phyloP scores from a whole-genome alignment of 2,797 vertebrate species.

The Gallinago stenura region DNA sequence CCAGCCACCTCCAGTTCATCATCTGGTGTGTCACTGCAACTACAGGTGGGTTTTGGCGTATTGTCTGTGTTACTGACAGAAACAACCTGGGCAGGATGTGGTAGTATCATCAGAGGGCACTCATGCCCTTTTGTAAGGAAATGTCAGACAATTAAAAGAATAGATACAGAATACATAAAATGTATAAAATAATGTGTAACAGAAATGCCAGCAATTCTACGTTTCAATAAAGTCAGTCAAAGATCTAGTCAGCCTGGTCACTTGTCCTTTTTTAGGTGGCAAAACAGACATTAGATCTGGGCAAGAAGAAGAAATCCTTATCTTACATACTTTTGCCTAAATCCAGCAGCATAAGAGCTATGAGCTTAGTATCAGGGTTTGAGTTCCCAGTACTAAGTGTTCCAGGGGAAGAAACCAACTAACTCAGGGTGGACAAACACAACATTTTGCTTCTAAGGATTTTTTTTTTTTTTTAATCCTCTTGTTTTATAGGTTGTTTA shows the following conservation, averaged over 20 bases:
- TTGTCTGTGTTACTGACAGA: not conserved
- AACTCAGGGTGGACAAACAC: not conserved
- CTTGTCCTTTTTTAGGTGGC: not conserved
- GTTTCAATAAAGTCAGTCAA: not conserved
- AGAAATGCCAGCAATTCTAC: not conserved
- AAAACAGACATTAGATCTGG: not conserved
- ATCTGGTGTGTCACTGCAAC: not conserved
- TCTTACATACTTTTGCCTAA: not conserved
- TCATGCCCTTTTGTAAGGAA: not conserved
- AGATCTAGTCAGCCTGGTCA: not conserved
- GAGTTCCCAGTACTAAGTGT: not conserved
- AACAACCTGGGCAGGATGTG: not conserved
- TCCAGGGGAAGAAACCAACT: not conserved
- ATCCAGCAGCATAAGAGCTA: not conserved
- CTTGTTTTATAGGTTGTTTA: not conserved
- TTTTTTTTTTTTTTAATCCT: not conserved
- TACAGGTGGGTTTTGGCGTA: not conserved
- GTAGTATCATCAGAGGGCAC: not conserved
- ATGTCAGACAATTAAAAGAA: not conserved
- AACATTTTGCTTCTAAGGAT: not conserved
- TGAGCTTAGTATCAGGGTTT: not conserved
- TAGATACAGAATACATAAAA: not conserved
- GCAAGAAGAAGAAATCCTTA: not conserved
- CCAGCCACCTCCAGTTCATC: not conserved
- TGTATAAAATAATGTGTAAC: not conserved